These are phyloP conservation scores for Drepanosiphum platanoidis DNA, from an alignment of 2,888 invertebrate species.

Conservation along the genomic window DNA sequence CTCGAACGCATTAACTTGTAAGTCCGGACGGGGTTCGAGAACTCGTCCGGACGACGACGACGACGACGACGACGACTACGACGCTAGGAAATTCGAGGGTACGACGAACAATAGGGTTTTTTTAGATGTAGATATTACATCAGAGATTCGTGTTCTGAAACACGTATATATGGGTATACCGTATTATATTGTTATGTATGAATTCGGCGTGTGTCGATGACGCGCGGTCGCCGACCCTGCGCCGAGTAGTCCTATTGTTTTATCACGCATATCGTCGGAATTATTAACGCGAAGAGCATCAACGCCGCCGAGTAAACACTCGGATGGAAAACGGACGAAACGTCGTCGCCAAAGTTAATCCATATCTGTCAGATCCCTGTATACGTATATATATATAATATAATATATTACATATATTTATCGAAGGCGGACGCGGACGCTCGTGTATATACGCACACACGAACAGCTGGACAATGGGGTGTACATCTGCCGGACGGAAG, in stretches of 20 bases:
- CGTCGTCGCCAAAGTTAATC: constrained; percentile 2
- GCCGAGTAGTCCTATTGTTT: constrained; percentile 36
- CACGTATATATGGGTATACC: background rate
- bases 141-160: constrained; percentile 15
- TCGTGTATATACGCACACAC: background rate
- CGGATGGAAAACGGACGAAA: background rate
- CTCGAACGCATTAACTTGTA: constrained; percentile 12
- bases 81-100: constrained; percentile 30
- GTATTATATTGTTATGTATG: too few species aligned
- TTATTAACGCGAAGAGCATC: background rate
- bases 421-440: background rate
- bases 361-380: constrained; percentile 30
- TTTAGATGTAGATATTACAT: constrained; percentile 15
- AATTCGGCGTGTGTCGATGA: constrained; percentile 13
- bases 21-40: background rate
- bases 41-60: too few species aligned
- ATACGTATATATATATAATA: background rate
- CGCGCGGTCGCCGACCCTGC: constrained; percentile 15
- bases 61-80: too few species aligned
- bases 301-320: background rate
- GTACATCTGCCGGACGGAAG: constrained; percentile 59
- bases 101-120: constrained; percentile 24
- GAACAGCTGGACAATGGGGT: constrained; percentile 49
- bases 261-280: background rate
- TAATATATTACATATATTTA: constrained; percentile 12